These are phyloP conservation scores for Acanthacorydalis orientalis DNA, from an alignment of 2,888 invertebrate genomes.

Conservation along the genomic window DNA sequence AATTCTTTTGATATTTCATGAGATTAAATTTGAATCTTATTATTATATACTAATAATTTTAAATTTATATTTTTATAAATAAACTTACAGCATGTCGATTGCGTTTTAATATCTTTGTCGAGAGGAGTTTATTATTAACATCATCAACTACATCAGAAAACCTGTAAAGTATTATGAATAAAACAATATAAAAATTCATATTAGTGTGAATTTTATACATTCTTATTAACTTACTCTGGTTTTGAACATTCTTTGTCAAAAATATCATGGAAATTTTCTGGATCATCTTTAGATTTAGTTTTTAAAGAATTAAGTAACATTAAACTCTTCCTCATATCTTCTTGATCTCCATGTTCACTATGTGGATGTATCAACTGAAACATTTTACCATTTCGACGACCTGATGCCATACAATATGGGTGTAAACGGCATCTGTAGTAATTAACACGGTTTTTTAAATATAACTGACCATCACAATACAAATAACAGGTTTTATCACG, in stretches of 20 bases:
- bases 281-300: neutral
- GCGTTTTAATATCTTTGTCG: neutral
- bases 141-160: conserved; percentile 1
- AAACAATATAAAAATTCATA: neutral
- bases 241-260: neutral
- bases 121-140: neutral
- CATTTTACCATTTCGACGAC: neutral
- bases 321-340: conserved; percentile 2
- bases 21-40: neutral
- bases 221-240: neutral
- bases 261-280: neutral
- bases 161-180: neutral
- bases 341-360: conserved; percentile 1
- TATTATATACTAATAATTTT: too few species aligned
- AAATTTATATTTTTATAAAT: neutral
- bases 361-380: conserved; percentile 1
- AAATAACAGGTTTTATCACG: neutral
- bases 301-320: neutral
- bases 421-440: conserved; percentile 4
- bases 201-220: neutral
- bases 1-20: too few species aligned
- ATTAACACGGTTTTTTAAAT: neutral
- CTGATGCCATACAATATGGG: conserved; percentile 3
- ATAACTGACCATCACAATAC: conserved; percentile 3
- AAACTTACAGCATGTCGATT: conserved; percentile 1